Percentiles rank a stretch among this genome's conserved stretches.
phyloP scores from a whole-genome alignment of 2,113 vertebrate species.

The Corvus hawaiiensis region DNA sequence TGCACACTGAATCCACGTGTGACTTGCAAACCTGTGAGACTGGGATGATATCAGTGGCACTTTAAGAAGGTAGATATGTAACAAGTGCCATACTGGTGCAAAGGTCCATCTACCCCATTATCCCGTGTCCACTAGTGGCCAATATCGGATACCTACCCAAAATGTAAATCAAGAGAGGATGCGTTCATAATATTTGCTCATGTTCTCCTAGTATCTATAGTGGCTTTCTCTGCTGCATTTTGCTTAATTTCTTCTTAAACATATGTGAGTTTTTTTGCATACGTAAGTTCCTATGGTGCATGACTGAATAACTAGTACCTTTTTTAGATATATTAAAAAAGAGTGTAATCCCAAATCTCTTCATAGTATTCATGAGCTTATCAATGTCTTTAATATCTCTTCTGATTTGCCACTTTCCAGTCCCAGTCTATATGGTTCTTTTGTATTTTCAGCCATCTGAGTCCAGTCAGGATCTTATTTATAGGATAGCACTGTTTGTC shows the following conservation, averaged over 20 bases:
- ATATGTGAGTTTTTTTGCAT: not conserved
- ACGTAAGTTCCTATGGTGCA: not conserved
- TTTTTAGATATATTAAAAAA: not conserved
- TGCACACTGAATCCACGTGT: fast-evolving
- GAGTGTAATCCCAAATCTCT: not conserved
- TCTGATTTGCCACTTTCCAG: not conserved
- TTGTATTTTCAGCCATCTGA: not conserved
- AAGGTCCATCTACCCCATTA: not conserved
- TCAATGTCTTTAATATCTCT: not conserved
- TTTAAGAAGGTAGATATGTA: not conserved
- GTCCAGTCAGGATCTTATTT: not conserved
- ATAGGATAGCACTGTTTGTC: not conserved
- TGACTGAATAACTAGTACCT: not conserved
- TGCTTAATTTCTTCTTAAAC: not conserved
- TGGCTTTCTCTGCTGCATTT: not conserved
- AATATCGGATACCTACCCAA: not conserved
- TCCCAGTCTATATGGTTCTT: not conserved
- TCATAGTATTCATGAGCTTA: not conserved
- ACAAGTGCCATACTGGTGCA: not conserved
- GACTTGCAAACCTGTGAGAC: not conserved
- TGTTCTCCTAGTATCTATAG: not conserved
- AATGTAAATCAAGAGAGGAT: not conserved
- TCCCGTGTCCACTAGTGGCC: not conserved
- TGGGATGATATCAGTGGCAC: not conserved
- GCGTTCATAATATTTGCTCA: not conserved